Conservation (phyloP, 2,797 vertebrate genomes). For the Myripristis jacobus region DNA sequence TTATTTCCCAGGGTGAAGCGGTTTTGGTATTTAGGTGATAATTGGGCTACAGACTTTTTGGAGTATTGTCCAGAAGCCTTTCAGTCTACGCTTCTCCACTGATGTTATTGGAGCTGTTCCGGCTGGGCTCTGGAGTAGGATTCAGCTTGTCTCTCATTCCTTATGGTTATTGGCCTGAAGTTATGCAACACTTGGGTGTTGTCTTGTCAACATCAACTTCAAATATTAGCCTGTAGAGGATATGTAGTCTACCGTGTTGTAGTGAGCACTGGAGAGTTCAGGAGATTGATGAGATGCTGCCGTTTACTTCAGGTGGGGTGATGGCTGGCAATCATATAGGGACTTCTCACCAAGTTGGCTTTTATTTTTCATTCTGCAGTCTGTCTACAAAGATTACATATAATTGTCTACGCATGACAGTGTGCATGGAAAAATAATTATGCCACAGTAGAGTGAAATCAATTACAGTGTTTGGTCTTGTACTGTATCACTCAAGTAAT, state of each 20-base stretch:
- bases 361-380: background rate
- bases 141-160: conserved; percentile 43
- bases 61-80: conserved; percentile 18
- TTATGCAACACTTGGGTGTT: conserved; percentile 85
- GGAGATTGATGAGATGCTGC: conserved; percentile 47
- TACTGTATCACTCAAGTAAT: too few relatives aligned
- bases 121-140: conserved; percentile 32
- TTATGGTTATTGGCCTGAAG: conserved; percentile 62
- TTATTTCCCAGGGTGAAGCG: conserved; percentile 73
- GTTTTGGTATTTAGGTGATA: conserved; percentile 66
- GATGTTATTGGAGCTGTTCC: conserved; percentile 35
- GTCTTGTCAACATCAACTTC: conserved; percentile 81
- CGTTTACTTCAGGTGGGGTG: conserved; percentile 1
- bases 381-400: too few relatives aligned
- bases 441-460: too few relatives aligned
- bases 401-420: too few relatives aligned
- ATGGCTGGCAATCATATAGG: background rate
- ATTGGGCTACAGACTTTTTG: conserved; percentile 43
- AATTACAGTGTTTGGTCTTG: too few relatives aligned
- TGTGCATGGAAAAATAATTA: too few relatives aligned
- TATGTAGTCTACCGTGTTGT: background rate
- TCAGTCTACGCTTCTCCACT: conserved; percentile 13
- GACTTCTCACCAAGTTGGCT: background rate
- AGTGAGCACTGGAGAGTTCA: conserved; percentile 51
- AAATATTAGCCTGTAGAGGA: conserved; percentile 75